Conservation (phyloP, 2,888 invertebrate genomes). For the Heterodera filipjevi region DNA sequence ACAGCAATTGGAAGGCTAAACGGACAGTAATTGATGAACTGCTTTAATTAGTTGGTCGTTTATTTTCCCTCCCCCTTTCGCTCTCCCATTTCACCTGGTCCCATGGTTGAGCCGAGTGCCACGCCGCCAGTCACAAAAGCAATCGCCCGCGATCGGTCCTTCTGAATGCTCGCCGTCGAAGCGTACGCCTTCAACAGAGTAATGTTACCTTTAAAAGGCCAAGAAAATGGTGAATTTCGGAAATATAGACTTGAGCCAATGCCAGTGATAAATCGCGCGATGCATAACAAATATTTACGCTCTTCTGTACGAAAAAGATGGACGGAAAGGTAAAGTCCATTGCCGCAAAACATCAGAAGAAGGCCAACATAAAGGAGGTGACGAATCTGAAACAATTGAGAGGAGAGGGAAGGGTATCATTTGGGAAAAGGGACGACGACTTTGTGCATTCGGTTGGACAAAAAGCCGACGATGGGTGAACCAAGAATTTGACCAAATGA, state of each 20-base stretch:
- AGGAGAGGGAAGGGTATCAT: constrained; percentile 38
- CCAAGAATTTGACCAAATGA: constrained; percentile 66
- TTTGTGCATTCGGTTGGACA: constrained; percentile 37
- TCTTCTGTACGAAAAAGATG: constrained; percentile 52
- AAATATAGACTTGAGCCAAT: constrained; percentile 59
- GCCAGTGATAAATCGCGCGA: constrained; percentile 64
- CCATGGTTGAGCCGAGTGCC: constrained; percentile 66
- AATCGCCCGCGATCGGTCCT: constrained; percentile 66
- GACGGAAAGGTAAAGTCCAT: constrained; percentile 65
- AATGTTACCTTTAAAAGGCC: constrained; percentile 59
- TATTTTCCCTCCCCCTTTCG: no score
- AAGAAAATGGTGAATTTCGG: no score
- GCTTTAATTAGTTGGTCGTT: no score
- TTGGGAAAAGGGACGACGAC: constrained; percentile 23
- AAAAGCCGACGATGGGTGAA: constrained; percentile 30
- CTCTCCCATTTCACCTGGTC: constrained; percentile 64
- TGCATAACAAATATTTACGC: constrained; percentile 54
- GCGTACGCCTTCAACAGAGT: constrained; percentile 66
- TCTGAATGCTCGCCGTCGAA: constrained; percentile 64
- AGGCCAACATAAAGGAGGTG: constrained; percentile 51
- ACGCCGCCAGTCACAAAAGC: constrained; percentile 66
- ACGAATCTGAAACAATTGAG: constrained; percentile 43
- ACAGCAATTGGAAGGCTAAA: constrained; percentile 45
- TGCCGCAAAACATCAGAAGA: constrained; percentile 64
- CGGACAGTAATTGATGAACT: background rate